Evolutionary conservation across 2,797 vertebrate genomes (phyloP).

Genomic region (Oreochromis mossambicus): DNA sequence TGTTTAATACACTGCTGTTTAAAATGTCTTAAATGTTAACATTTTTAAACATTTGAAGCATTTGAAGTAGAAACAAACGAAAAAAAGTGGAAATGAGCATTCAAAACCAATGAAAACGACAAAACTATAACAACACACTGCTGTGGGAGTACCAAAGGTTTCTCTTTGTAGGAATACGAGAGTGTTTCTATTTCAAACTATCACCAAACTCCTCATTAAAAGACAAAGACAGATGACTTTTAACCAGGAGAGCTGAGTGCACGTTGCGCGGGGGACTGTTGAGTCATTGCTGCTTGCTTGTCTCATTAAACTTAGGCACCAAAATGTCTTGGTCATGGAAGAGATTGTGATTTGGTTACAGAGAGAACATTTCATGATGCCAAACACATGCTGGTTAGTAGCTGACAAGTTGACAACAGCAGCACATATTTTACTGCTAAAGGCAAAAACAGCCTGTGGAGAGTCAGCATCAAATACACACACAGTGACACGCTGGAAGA

Average conservation of each 20-base stretch:
- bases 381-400: neutral
- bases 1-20: neutral
- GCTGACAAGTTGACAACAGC: neutral
- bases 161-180: neutral
- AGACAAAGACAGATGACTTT: neutral
- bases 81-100: fast-evolving
- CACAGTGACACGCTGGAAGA: neutral
- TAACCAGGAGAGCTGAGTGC: neutral
- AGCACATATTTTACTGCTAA: neutral
- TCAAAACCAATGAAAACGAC: fast-evolving
- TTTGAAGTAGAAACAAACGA: neutral
- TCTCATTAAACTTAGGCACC: neutral
- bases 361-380: neutral
- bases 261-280: neutral
- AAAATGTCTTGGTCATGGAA: neutral
- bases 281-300: neutral
- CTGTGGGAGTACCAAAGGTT: neutral
- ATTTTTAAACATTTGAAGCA: neutral
- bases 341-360: neutral
- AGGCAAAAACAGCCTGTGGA: neutral
- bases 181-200: neutral
- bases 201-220: neutral
- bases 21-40: neutral
- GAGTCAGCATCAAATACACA: neutral
- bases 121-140: fast-evolving